These are phyloP conservation scores for Himalopsyche japonica DNA, from an alignment of 2,888 invertebrate species.

Conservation along the genomic window DNA sequence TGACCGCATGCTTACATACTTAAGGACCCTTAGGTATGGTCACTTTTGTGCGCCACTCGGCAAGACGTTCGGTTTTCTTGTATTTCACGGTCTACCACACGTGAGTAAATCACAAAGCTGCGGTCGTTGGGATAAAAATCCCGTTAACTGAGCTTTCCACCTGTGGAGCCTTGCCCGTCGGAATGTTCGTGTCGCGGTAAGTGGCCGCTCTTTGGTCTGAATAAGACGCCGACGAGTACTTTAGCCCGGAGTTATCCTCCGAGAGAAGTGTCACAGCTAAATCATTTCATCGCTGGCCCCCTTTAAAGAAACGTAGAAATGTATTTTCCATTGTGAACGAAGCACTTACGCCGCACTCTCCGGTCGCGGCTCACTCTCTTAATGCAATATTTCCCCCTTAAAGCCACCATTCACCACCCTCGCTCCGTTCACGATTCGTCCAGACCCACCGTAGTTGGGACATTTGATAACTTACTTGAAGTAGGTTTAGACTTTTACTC, in stretches of 20 bases:
- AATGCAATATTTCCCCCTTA: slow-evolving; percentile 37
- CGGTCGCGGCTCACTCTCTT: slow-evolving; percentile 18
- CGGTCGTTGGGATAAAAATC: not conserved
- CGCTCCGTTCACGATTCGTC: not conserved
- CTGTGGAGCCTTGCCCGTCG: not conserved
- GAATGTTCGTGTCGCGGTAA: not conserved
- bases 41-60: not conserved
- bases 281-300: slow-evolving; percentile 27
- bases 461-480: not conserved
- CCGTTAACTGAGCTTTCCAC: not conserved
- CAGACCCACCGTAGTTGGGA: not conserved
- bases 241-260: not conserved
- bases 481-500: not conserved
- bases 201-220: not conserved
- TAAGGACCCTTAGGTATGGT: not conserved
- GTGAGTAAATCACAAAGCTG: not conserved
- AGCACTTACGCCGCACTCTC: slow-evolving; percentile 41
- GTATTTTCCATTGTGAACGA: slow-evolving; percentile 38
- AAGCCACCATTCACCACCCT: not conserved
- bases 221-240: not conserved
- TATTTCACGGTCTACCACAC: not conserved
- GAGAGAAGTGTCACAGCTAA: slow-evolving; percentile 23
- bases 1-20: not conserved
- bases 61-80: not conserved
- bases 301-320: slow-evolving; percentile 38